These are phyloP conservation scores for Zootermopsis nevadensis DNA, from an alignment of 2,888 invertebrate genomes.

Conservation along the genomic window DNA sequence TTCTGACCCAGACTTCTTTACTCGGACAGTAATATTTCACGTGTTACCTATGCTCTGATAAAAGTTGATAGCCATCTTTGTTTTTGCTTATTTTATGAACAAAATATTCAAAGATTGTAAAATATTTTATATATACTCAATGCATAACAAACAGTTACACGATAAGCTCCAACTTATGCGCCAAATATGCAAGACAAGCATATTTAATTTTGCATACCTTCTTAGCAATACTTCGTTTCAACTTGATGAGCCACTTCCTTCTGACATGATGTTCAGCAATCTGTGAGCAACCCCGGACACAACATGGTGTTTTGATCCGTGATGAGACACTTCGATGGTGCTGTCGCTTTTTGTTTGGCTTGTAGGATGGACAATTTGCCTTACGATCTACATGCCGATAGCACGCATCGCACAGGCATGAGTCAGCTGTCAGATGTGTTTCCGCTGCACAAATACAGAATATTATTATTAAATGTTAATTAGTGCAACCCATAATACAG, in stretches of 20 bases:
- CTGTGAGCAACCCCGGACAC: constrained; percentile 72
- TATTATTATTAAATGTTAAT: not conserved
- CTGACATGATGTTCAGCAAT: constrained; percentile 74
- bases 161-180: too few species aligned
- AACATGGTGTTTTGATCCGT: constrained; percentile 65
- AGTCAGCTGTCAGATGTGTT: constrained; percentile 84
- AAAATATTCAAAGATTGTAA: too few species aligned
- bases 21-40: too few species aligned
- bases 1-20: too few species aligned
- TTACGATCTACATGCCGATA: constrained; percentile 87
- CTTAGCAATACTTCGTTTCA: constrained; percentile 75
- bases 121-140: too few species aligned
- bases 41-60: too few species aligned
- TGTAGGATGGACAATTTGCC: constrained; percentile 63
- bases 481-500: too few species aligned
- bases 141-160: too few species aligned
- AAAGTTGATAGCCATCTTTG: too few species aligned
- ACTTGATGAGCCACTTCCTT: constrained; percentile 78
- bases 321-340: constrained; percentile 39
- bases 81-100: too few species aligned
- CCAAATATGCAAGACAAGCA: too few species aligned
- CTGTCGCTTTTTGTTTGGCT: constrained; percentile 66
- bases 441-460: constrained; percentile 69
- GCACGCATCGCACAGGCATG: constrained; percentile 88
- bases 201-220: constrained; percentile 47